Percentiles rank a stretch among this genome's conserved stretches.
These are phyloP conservation scores for Amiota mariae DNA, from an alignment of 2,888 invertebrate species.

Conservation along the genomic window DNA sequence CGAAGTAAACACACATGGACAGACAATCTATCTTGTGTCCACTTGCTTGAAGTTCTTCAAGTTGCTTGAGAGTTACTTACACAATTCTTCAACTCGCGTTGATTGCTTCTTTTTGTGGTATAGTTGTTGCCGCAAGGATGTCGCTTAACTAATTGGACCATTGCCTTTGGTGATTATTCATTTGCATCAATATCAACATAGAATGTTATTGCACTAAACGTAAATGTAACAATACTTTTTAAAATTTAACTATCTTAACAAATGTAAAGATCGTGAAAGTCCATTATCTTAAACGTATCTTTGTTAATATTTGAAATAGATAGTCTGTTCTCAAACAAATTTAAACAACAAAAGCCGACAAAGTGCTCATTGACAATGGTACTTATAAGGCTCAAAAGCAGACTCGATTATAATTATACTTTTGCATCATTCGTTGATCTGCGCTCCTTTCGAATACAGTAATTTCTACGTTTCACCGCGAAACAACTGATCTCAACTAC, in stretches of 20 bases:
- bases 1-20: neutral
- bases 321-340: no score
- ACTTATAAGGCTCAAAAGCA: slow-evolving; percentile 1
- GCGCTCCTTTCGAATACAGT: slow-evolving; percentile 1
- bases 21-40: neutral
- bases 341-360: no score
- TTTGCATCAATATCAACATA: slow-evolving; percentile 26
- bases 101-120: slow-evolving; percentile 47
- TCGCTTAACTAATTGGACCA: slow-evolving; percentile 59
- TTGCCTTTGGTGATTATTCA: slow-evolving; percentile 42
- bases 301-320: no score
- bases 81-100: slow-evolving; percentile 41
- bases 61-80: slow-evolving; percentile 42
- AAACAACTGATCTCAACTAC: slow-evolving; percentile 4
- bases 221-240: no score
- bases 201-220: no score
- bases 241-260: no score
- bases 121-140: slow-evolving; percentile 47
- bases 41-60: slow-evolving; percentile 17
- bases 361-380: neutral
- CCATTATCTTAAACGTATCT: no score
- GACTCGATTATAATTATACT: neutral
- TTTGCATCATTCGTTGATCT: neutral
- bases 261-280: no score
- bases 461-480: slow-evolving; percentile 7